Percentiles rank a stretch among this genome's conserved stretches.
Evolutionary conservation across 2,113 vertebrate genomes (phyloP).

Genomic region (Dromiciops gliroides): DNA sequence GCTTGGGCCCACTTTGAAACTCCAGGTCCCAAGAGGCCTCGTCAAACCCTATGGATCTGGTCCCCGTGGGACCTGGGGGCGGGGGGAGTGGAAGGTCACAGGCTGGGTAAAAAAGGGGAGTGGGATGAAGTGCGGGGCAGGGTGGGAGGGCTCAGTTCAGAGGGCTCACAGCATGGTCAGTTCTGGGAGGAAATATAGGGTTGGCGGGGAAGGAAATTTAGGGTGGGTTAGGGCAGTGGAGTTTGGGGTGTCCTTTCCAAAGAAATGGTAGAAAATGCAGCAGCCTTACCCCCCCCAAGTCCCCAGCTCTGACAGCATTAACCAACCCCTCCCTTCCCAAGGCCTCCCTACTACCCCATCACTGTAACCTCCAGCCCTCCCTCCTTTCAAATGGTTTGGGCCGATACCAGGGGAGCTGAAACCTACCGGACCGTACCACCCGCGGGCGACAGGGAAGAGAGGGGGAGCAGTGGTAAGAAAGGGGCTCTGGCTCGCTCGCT

Average conservation of each 20-base stretch:
- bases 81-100: no score
- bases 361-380: background rate
- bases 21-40: background rate
- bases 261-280: background rate
- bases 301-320: no score
- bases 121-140: no score
- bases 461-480: background rate
- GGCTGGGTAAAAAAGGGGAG: background rate
- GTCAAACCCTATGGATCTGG: no score
- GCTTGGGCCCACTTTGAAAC: background rate
- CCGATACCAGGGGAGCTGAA: background rate
- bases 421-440: background rate
- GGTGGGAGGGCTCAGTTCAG: background rate
- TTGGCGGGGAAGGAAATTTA: background rate
- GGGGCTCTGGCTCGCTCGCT: background rate
- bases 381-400: background rate
- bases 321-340: background rate
- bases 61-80: background rate
- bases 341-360: background rate
- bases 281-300: background rate
- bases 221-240: background rate
- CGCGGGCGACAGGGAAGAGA: background rate
- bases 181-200: background rate
- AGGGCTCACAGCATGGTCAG: background rate
- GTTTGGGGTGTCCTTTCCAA: background rate